These are phyloP conservation scores for Drosophila testacea DNA, from an alignment of 2,888 invertebrate genomes.

Conservation along the genomic window DNA sequence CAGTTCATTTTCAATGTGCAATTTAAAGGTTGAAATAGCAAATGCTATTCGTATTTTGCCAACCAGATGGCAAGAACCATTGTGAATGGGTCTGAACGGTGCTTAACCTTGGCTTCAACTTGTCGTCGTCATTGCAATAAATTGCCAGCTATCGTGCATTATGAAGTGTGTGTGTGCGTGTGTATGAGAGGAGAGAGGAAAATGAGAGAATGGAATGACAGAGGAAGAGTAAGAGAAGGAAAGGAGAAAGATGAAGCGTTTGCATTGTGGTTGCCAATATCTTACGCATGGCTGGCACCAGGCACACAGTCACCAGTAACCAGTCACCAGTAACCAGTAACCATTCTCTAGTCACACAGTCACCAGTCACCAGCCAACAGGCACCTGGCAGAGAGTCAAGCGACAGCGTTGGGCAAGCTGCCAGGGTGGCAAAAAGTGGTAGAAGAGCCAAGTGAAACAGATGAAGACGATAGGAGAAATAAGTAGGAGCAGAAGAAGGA, in stretches of 20 bases:
- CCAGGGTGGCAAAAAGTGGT: slow-evolving; percentile 5
- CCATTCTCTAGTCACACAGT: neutral
- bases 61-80: slow-evolving; percentile 22
- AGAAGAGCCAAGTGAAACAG: neutral
- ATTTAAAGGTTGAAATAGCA: slow-evolving; percentile 7
- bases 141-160: slow-evolving; percentile 57
- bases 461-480: neutral
- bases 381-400: slow-evolving; percentile 26
- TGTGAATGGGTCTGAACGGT: slow-evolving; percentile 31
- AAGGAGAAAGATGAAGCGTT: slow-evolving; percentile 20
- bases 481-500: neutral
- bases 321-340: slow-evolving; percentile 11
- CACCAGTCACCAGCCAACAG: slow-evolving; percentile 22
- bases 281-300: slow-evolving; percentile 58
- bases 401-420: slow-evolving; percentile 21
- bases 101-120: slow-evolving; percentile 45
- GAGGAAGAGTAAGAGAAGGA: neutral
- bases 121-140: slow-evolving; percentile 47
- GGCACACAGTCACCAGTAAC: slow-evolving; percentile 13
- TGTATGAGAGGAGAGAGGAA: neutral
- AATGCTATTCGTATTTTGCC: neutral
- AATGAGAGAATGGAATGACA: neutral
- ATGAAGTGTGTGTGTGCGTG: slow-evolving; percentile 48
- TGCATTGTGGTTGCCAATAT: slow-evolving; percentile 66
- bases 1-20: neutral